Conservation (phyloP, 2,888 invertebrate species). For the Napeogenes sylphis region DNA sequence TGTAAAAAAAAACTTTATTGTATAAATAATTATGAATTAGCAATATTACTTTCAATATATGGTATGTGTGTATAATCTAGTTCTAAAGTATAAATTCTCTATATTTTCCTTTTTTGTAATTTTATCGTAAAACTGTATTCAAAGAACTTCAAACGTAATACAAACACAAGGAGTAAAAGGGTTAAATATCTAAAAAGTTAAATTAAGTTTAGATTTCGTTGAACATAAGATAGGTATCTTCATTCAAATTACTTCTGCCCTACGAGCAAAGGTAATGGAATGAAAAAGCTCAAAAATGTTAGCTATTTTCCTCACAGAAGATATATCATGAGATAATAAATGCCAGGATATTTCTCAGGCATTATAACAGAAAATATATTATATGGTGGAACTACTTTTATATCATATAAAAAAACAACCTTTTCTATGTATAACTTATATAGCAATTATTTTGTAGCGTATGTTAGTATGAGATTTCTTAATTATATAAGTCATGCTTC, state of each 20-base stretch:
- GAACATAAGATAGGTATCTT: conserved; percentile 42
- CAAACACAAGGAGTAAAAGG: neutral
- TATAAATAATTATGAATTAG: too few relatives aligned
- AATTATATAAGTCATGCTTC: conserved; percentile 5
- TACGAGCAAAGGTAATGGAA: conserved; percentile 54
- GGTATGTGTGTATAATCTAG: too few relatives aligned
- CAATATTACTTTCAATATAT: too few relatives aligned
- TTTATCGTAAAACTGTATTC: neutral
- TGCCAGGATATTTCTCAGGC: conserved; percentile 39
- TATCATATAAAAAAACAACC: too few relatives aligned
- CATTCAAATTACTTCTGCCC: conserved; percentile 54
- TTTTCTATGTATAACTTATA: neutral
- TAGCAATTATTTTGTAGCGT: conserved; percentile 7
- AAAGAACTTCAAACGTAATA: neutral
- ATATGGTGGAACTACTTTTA: neutral
- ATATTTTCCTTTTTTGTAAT: neutral
- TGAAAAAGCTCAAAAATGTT: conserved; percentile 65
- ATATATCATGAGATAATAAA: conserved; percentile 46
- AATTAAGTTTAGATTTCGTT: conserved; percentile 14
- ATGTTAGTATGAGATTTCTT: conserved; percentile 9
- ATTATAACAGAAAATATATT: conserved; percentile 17
- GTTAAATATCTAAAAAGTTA: conserved; percentile 13
- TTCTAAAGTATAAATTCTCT: too few relatives aligned
- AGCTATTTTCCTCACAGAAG: conserved; percentile 56
- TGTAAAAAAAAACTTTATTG: too few relatives aligned